Evolutionary conservation across 2,888 invertebrate species (phyloP), one percentile per base, ranked within the genome.

Genomic region (Crematogaster levior): DNA sequence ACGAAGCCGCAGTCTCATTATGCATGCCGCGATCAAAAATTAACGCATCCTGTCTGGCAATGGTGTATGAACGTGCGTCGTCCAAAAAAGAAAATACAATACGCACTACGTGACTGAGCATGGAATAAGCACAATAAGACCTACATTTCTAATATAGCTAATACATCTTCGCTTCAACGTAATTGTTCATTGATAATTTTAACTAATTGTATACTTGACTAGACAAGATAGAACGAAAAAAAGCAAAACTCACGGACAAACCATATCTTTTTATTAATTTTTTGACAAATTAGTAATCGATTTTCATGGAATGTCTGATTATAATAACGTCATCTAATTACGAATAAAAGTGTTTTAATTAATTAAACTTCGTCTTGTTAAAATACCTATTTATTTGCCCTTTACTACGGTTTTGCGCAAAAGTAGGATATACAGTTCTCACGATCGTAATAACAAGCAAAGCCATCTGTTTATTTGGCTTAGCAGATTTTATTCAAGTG

Each of bases 11-110:
- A 82, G 0, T 34, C 85, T 90, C 90, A 87, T 89, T 87, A 90
- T 91, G 90, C 91, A 84, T 85, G 85, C 83, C 90, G 83, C 89
- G 90, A 43, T 58, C 34, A 56, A 77, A 77, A 82, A 82, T 81
- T 77, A 84, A 81, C 27, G 30, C 24, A 46, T 60, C 6, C n/a
- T 12, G 46, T 58, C 68, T 27, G 82, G 51, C 56, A 82, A 80
- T 61, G 81, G 56, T 82, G 73, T 58, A 6, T n/a, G 46, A 43
- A 34, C 70, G 46, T 53, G 51, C 40, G n/a, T 58, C 48, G 27
- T 1, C 24, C 48, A 46, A 10, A 15, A 7, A 40, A 30, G 40
- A 43, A 48, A 68, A 27, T 37, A 12, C 63, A 9, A 24, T 15
- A 60, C 12, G 18, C 15, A 21, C 43, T 9, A 43, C 43, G 60